A percentile compares a stretch with the other conserved stretches of the same genome.
Evolutionary conservation across 2,113 vertebrate genomes (phyloP).

Genomic region (Alligator sinensis): DNA sequence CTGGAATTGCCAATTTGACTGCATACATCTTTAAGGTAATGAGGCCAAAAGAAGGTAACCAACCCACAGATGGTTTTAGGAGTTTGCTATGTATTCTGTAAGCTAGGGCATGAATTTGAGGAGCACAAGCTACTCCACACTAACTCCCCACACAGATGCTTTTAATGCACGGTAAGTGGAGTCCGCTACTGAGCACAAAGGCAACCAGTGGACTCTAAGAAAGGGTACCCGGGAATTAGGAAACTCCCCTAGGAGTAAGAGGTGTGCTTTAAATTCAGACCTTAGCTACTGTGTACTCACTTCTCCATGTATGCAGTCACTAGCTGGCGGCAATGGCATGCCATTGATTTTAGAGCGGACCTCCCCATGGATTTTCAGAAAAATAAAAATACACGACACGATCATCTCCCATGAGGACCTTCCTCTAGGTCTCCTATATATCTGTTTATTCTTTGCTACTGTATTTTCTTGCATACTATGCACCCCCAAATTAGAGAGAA

Average conservation of each 20-base stretch:
- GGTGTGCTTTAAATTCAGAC: conserved; percentile 53
- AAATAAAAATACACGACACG: conserved; percentile 37
- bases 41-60: not conserved
- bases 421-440: conserved; percentile 24
- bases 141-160: too few species aligned
- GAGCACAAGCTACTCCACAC: not conserved
- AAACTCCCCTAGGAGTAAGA: conserved; percentile 34
- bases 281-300: conserved; percentile 23
- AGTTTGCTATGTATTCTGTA: conserved; percentile 38
- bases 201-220: conserved; percentile 19
- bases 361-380: conserved; percentile 38
- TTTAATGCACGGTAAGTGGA: conserved; percentile 20
- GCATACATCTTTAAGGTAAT: conserved; percentile 3
- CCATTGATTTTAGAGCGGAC: conserved; percentile 49
- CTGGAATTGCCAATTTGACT: not conserved
- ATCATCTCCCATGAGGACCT: conserved; percentile 25
- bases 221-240: too few species aligned
- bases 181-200: conserved; percentile 39
- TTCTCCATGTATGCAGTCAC: conserved; percentile 2
- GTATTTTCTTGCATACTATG: too few species aligned
- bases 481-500: too few species aligned
- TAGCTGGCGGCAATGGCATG: conserved; percentile 18
- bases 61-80: conserved; percentile 9
- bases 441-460: not conserved
- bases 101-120: conserved; percentile 41